phyloP scores from a whole-genome alignment of 2,888 invertebrate genomes.

The Parnassius smintheus region DNA sequence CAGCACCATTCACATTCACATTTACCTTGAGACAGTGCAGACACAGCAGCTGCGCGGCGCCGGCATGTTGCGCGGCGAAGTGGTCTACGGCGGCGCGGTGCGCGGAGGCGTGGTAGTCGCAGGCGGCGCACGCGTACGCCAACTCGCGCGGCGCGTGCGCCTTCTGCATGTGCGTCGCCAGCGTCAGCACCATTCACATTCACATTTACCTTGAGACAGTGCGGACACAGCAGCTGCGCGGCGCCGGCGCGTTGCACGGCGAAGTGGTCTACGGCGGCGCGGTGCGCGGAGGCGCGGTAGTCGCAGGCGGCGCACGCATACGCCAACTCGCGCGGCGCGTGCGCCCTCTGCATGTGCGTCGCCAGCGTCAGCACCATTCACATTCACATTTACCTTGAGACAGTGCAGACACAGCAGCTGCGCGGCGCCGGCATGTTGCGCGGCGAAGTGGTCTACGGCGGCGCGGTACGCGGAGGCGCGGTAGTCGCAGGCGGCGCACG shows the following conservation, averaged over 20 bases:
- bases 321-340: slow-evolving; percentile 93
- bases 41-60: slow-evolving; percentile 78
- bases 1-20: too few relatives aligned
- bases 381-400: too few relatives aligned
- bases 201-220: slow-evolving; percentile 12
- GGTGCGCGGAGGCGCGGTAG: slow-evolving; percentile 91
- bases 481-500: slow-evolving; percentile 90
- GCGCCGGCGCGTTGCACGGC: slow-evolving; percentile 84
- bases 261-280: slow-evolving; percentile 90
- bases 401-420: slow-evolving; percentile 45
- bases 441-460: slow-evolving; percentile 90
- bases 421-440: slow-evolving; percentile 85
- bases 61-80: slow-evolving; percentile 86
- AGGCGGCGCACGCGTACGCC: slow-evolving; percentile 92
- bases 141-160: slow-evolving; percentile 92
- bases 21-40: slow-evolving; percentile 8
- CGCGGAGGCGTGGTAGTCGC: slow-evolving; percentile 90
- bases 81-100: slow-evolving; percentile 91
- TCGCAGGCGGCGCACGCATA: slow-evolving; percentile 91
- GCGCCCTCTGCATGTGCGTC: slow-evolving; percentile 89
- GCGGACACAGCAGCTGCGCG: slow-evolving; percentile 73
- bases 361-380: too few relatives aligned
- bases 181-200: too few relatives aligned
- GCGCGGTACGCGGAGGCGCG: slow-evolving; percentile 92
- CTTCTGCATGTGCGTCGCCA: slow-evolving; percentile 89